These are phyloP conservation scores for Xestia ashworthii DNA, from an alignment of 2,888 invertebrate genomes.

Conservation along the genomic window DNA sequence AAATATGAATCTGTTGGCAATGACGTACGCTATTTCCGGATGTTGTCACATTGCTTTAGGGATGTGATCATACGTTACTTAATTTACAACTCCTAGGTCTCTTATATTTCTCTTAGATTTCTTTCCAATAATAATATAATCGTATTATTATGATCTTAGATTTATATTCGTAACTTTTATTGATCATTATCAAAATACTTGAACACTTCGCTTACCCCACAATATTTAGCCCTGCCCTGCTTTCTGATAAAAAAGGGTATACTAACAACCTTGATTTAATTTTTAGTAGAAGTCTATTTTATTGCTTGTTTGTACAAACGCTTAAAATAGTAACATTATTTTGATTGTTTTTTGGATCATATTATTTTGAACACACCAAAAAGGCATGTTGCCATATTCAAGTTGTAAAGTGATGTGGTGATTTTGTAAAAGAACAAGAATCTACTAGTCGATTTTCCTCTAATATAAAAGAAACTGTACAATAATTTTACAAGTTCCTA, in stretches of 20 bases:
- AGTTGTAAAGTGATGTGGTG: neutral
- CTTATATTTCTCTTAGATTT: neutral
- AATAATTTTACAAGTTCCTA: neutral
- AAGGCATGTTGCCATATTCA: conserved; percentile 2
- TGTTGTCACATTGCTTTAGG: conserved; percentile 77
- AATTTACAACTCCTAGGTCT: neutral
- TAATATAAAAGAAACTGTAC: too few species aligned
- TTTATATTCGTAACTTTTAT: neutral
- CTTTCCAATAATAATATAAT: neutral
- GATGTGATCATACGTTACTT: conserved; percentile 61
- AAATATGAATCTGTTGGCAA: conserved; percentile 88
- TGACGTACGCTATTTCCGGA: conserved; percentile 89
- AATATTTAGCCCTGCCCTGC: neutral
- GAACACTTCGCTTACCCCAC: neutral
- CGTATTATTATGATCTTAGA: neutral
- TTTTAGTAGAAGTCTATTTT: too few species aligned
- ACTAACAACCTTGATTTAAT: neutral
- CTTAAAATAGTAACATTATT: neutral
- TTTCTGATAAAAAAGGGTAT: neutral
- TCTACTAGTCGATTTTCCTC: neutral
- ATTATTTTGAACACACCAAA: conserved; percentile 22
- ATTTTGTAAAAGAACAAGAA: neutral
- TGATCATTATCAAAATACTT: neutral
- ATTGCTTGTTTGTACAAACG: too few species aligned
- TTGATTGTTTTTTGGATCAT: neutral